phyloP scores from a whole-genome alignment of 2,888 invertebrate genomes.

The Drosophila pseudotalamancana region DNA sequence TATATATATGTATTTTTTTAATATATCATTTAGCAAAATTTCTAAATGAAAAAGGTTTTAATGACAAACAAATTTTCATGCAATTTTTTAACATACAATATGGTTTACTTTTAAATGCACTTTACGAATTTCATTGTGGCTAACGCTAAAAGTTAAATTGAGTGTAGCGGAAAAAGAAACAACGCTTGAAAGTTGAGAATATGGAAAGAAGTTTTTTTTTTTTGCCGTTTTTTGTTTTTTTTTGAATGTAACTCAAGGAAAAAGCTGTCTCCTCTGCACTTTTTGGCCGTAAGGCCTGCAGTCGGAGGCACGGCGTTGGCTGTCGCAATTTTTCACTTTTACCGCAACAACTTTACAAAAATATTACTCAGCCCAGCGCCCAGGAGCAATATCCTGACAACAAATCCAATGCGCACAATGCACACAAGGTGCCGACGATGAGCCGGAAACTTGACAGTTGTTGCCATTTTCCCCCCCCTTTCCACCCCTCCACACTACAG shows the following conservation, averaged over 20 bases:
- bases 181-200: slow-evolving; percentile 31
- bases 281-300: slow-evolving; percentile 1
- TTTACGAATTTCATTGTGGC: slow-evolving; percentile 49
- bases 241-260: slow-evolving; percentile 45
- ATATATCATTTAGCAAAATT: too few species aligned
- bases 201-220: slow-evolving; percentile 15
- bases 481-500: too few species aligned
- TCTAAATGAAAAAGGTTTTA: too few species aligned
- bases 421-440: slow-evolving; percentile 74
- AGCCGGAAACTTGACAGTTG: slow-evolving; percentile 74
- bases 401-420: slow-evolving; percentile 67
- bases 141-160: slow-evolving; percentile 64
- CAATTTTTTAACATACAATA: slow-evolving; percentile 15
- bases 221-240: too few species aligned
- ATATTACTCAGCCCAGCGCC: slow-evolving; percentile 64
- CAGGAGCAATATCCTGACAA: slow-evolving; percentile 73
- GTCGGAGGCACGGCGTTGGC: slow-evolving; percentile 13
- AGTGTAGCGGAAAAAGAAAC: slow-evolving; percentile 41
- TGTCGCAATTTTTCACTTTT: slow-evolving; percentile 76
- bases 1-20: too few species aligned
- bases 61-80: too few species aligned
- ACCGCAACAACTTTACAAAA: slow-evolving; percentile 78
- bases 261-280: slow-evolving; percentile 35
- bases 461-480: slow-evolving; percentile 49
- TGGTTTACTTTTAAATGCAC: slow-evolving; percentile 50